Evolutionary conservation across 1,140 invertebrate species (phyloP), one percentile per base, ranked within the genome.

Genomic region (Littorina saxatilis): DNA sequence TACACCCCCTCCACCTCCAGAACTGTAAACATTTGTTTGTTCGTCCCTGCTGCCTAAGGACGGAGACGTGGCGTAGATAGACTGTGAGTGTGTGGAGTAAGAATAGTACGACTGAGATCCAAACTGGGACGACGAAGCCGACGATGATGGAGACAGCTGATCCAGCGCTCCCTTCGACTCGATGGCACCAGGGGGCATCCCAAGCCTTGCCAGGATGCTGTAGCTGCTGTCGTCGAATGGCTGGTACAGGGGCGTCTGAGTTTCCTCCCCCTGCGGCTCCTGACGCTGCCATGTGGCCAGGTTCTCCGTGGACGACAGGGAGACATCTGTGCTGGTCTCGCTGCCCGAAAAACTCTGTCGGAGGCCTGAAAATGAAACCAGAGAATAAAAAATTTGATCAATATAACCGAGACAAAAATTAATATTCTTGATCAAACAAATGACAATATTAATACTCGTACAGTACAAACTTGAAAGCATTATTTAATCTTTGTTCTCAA

Each of bases 191-290:
- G 84, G 61, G 0, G 90, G 88, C 90, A 92, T 89, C 0, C 90
- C 93, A 88, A 89, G 93, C 90, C 82, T 86, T 87, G 92, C 88
- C 89, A 94, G 87, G 92, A 94, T 88, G 91, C 93, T 87, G 90
- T 92, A 89, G 89, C 91, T 83, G 91, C 92, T 91, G 87, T 91
- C 32, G 95, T 88, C 87, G 61, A 86, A 81, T 23, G 85, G 74
- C 23, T 86, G 79, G 78, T 87, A 86, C 29, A 85, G 52, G 35
- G 80, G 81, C 13, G 85, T 68, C 50, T 86, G 82, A 39, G 89
- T 93, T 91, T 98, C 97, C 92, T 98, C 96, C 9, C 97, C 97
- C 92, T 98, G 97, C 17, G 97, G 97, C 90, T 98, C 97, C 89
- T 98, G 97, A 50, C 97, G 93, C 27, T 96, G 97, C 86, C 96